Percentiles rank a stretch among this genome's conserved stretches.
phyloP scores from a whole-genome alignment of 1,140 invertebrate genomes.

The Elysia chlorotica region DNA sequence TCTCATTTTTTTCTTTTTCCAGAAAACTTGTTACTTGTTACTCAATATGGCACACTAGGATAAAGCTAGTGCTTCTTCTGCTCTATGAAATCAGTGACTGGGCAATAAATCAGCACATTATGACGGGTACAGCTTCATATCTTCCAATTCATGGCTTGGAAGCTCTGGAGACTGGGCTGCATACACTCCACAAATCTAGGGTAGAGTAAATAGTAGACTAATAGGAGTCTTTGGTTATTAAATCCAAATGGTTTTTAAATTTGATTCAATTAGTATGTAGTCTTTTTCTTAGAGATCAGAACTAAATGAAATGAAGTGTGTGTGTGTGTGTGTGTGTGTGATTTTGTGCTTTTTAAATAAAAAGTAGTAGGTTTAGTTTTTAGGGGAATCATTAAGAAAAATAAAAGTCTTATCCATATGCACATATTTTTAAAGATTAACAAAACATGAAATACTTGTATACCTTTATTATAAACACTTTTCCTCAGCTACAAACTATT shows the following conservation, averaged over 20 bases:
- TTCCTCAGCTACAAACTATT: slow-evolving; percentile 38
- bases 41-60: no score
- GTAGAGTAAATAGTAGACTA: background rate
- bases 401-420: background rate
- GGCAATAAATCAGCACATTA: no score
- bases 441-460: no score
- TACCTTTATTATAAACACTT: no score
- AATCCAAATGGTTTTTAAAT: background rate
- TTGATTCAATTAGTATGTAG: background rate
- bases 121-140: background rate
- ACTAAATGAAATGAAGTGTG: background rate
- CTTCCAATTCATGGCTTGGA: background rate
- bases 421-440: background rate
- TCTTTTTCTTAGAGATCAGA: background rate
- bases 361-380: background rate
- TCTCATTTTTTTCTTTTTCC: no score
- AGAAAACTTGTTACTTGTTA: no score
- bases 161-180: background rate
- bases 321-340: background rate
- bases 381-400: background rate
- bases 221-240: no score
- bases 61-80: no score
- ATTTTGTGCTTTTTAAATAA: background rate
- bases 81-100: no score
- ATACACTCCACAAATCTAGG: background rate